These are phyloP conservation scores for Excalfactoria chinensis DNA, from an alignment of 2,113 vertebrate genomes.

Conservation along the genomic window DNA sequence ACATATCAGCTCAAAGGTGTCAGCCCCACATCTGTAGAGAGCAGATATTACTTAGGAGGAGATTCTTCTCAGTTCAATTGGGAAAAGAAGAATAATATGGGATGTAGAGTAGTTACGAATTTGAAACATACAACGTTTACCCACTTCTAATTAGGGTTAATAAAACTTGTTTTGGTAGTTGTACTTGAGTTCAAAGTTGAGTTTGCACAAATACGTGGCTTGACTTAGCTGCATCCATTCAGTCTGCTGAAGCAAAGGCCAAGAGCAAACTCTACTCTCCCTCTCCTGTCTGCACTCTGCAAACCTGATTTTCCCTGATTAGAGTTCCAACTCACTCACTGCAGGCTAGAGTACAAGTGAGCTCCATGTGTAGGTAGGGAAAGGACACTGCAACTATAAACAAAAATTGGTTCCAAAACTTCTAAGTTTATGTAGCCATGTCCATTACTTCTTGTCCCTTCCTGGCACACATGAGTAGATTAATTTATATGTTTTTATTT, in stretches of 20 bases:
- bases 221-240: neutral
- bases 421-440: neutral
- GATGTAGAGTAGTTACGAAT: neutral
- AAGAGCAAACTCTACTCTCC: neutral
- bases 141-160: neutral
- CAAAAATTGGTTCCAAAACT: neutral
- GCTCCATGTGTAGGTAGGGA: neutral
- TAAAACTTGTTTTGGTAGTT: neutral
- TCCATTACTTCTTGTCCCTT: neutral
- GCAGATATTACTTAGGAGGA: neutral
- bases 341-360: neutral
- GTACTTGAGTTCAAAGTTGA: neutral
- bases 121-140: neutral
- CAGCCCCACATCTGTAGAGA: neutral
- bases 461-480: neutral
- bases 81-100: neutral
- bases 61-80: neutral
- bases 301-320: neutral
- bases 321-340: neutral
- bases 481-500: neutral
- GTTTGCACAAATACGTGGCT: neutral
- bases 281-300: neutral
- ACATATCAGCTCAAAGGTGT: neutral
- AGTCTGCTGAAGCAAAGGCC: neutral
- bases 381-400: neutral